Evolutionary conservation across 2,888 invertebrate genomes (phyloP), one percentile per base, ranked within the genome.

Genomic region (Beris chalybata): DNA sequence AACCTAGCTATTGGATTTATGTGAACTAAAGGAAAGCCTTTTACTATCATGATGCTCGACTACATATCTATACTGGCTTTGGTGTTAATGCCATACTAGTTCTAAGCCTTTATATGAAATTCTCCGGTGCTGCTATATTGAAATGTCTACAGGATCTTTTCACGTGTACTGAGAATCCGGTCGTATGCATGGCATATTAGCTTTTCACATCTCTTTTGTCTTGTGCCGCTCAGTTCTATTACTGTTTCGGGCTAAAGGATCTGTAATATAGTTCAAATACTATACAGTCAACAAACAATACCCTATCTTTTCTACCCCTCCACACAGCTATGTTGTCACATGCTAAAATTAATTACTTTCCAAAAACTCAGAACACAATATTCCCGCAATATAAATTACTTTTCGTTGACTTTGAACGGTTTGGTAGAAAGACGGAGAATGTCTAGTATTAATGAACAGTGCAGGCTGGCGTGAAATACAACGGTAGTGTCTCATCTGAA

Each of bases 261-360:
- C 38, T 38, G 38, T 38, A 38, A 7, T 38, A 5, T 9, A 4
- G 38, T 4, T 22, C 45, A 11, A 2, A 1, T 45, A n/a, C 45
- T 45, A 12, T 45, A 45, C 11, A 12, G 11, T 45, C 45, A 22
- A 22, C 22, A 22, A 22, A 22, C 45, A 11, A 11, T n/a, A 11
- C 45, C 45, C 45, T 15, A 15, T 15, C 48, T 12, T 12, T 48
- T 6, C 48, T 15, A 11, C 4, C 11, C 48, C 6, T 15, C 48
- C n/a, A 64, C 30, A 54, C 38, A 53, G 64, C 54, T 54, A 64
- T 54, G 45, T 71, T 72, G 72, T 72, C 72, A 72, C 71, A 71
- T 71, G 70, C 67, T 70, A 67, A 72, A 72, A 72, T 72, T 72
- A 72, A 72, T 72, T 72, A 72, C 72, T 72, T 72, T 72, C 71